Conservation (phyloP, 2,113 vertebrate species). For the Hyperoodon ampullatus region DNA sequence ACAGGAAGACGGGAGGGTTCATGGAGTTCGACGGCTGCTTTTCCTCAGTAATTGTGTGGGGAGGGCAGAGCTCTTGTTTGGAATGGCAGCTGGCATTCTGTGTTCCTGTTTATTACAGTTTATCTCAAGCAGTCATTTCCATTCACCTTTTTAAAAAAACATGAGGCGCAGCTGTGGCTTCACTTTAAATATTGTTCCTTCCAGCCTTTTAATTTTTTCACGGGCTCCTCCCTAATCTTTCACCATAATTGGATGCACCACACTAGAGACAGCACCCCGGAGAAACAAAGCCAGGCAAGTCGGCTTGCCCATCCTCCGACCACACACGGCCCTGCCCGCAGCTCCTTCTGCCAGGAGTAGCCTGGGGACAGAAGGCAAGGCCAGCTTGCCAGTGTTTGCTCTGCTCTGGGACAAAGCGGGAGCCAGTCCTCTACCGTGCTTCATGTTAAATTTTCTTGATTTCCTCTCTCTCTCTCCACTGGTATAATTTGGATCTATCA, state of each 20-base stretch:
- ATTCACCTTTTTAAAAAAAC: constrained; percentile 78
- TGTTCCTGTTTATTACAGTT: constrained; percentile 71
- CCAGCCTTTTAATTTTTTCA: constrained; percentile 71
- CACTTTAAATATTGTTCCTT: constrained; percentile 76
- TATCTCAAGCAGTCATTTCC: constrained; percentile 71
- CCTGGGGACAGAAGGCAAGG: background rate
- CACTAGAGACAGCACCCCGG: constrained; percentile 41
- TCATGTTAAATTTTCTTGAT: background rate
- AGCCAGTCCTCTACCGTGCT: background rate
- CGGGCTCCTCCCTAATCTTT: constrained; percentile 69
- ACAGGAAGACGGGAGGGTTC: constrained; percentile 36
- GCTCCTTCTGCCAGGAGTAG: background rate
- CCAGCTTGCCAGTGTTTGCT: background rate
- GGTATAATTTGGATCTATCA: background rate
- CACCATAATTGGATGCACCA: constrained; percentile 67
- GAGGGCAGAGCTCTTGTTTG: constrained; percentile 58
- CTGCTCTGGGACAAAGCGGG: background rate
- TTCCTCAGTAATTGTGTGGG: constrained; percentile 66
- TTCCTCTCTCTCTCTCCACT: background rate
- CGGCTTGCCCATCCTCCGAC: background rate
- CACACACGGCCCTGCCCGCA: accelerated
- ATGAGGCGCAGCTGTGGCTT: constrained; percentile 77
- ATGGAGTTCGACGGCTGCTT: constrained; percentile 53
- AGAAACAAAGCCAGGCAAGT: background rate
- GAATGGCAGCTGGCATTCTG: constrained; percentile 70